Percentiles rank a stretch among this genome's conserved stretches.
Conservation (phyloP, 2,888 invertebrate genomes). For the Drosophila maculinotata region DNA sequence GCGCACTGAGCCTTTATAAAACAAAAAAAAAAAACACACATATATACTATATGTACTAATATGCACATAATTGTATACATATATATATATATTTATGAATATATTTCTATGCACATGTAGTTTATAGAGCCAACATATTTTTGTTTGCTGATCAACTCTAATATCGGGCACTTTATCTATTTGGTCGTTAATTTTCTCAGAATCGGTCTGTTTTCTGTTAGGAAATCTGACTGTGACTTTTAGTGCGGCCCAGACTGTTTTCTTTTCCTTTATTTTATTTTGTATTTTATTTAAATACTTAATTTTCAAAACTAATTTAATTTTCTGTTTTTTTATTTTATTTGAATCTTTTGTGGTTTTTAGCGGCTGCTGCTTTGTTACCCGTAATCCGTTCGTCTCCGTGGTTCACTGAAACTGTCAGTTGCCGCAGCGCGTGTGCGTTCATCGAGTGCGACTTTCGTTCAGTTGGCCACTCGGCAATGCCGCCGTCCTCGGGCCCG, state of each 20-base stretch:
- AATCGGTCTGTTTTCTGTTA: not conserved
- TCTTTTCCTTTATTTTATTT: not conserved
- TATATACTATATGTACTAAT: constrained; percentile 6
- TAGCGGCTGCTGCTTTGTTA: constrained; percentile 65
- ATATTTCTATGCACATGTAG: constrained; percentile 1
- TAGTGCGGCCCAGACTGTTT: constrained; percentile 7
- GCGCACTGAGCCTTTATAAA: constrained; percentile 54
- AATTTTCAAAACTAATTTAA: constrained; percentile 3
- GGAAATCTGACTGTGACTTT: constrained; percentile 16
- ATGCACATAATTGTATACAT: constrained; percentile 11
- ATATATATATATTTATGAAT: constrained; percentile 1
- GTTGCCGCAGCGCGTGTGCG: constrained; percentile 81
- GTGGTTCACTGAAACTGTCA: constrained; percentile 86
- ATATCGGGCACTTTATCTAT: constrained; percentile 23
- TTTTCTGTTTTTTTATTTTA: constrained; percentile 5
- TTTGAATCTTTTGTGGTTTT: not conserved
- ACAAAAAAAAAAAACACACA: not conserved
- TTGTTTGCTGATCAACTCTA: constrained; percentile 28
- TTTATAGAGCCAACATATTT: constrained; percentile 38
- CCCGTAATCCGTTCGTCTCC: constrained; percentile 85
- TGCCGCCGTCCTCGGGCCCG: constrained; percentile 20
- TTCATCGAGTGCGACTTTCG: constrained; percentile 82
- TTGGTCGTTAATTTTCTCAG: constrained; percentile 8
- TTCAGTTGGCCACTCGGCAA: constrained; percentile 68
- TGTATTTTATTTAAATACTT: constrained; percentile 4